phyloP scores from a whole-genome alignment of 2,888 invertebrate genomes.

The Acleris sparsana region DNA sequence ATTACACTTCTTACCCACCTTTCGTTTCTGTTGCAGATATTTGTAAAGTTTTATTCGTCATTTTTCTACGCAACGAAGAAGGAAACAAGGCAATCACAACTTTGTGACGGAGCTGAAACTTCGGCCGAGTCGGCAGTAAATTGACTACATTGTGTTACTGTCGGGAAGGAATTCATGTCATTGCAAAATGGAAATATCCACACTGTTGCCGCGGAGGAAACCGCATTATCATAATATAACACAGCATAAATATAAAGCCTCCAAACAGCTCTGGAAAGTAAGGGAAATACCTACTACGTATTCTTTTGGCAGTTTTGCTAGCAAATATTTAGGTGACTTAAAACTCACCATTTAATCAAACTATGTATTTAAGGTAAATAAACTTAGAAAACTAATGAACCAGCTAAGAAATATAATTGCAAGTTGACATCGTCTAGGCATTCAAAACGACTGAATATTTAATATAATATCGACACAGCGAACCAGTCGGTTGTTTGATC shows the following conservation, averaged over 20 bases:
- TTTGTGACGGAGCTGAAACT: constrained; percentile 64
- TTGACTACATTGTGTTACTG: constrained; percentile 71
- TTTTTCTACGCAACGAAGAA: constrained; percentile 59
- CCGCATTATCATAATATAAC: constrained; percentile 30
- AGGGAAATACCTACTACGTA: background rate
- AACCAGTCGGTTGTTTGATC: too few species aligned
- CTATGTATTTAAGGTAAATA: too few species aligned
- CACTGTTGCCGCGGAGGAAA: constrained; percentile 26
- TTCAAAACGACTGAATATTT: too few species aligned
- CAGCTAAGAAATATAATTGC: too few species aligned
- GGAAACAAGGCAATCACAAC: constrained; percentile 76
- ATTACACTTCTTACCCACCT: constrained; percentile 31
- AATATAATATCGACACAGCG: too few species aligned
- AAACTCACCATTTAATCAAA: too few species aligned
- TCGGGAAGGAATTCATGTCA: constrained; percentile 43
- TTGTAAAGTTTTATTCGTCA: constrained; percentile 65
- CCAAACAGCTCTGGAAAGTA: constrained; percentile 16
- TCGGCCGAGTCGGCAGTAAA: constrained; percentile 60
- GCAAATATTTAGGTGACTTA: too few species aligned
- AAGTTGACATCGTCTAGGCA: too few species aligned
- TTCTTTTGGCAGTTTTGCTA: background rate
- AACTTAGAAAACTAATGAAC: too few species aligned
- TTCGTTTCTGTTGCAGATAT: constrained; percentile 42
- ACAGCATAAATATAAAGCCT: constrained; percentile 23
- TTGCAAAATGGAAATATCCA: constrained; percentile 38